Evolutionary conservation across 64 coral and sea anemone species (phyloP).

Genomic region (Trachythela sp.): DNA sequence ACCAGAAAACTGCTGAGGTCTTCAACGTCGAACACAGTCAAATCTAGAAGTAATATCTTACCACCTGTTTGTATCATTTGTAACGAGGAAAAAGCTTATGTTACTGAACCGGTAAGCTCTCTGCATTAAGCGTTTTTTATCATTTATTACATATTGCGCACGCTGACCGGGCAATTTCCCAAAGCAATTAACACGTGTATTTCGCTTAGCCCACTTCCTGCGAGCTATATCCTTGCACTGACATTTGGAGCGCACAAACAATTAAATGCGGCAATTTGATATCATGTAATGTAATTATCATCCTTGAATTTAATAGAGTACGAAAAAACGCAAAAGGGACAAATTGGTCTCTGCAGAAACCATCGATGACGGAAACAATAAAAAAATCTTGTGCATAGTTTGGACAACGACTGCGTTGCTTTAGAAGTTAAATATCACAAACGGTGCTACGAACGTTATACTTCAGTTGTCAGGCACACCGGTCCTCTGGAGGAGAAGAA

Average conservation of each 20-base stretch:
- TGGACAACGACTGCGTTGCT: neutral
- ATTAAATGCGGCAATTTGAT: neutral
- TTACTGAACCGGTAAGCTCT: neutral
- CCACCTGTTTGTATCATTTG: neutral
- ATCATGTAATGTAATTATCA: neutral
- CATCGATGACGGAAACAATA: neutral
- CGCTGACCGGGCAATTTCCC: too few relatives aligned
- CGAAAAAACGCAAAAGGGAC: neutral
- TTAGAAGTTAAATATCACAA: neutral
- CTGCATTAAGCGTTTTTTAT: neutral
- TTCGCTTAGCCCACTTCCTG: too few relatives aligned
- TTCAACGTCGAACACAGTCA: neutral
- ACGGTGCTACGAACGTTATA: neutral
- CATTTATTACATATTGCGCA: too few relatives aligned
- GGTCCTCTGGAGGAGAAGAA: neutral
- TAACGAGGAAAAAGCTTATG: neutral
- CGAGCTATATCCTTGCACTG: too few relatives aligned
- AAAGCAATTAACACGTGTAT: neutral
- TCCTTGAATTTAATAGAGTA: neutral
- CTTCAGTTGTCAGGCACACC: neutral
- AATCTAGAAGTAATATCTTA: neutral
- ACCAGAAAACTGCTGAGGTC: neutral
- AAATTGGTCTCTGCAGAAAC: neutral
- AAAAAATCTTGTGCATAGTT: neutral
- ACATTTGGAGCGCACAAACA: too few relatives aligned